Evolutionary conservation across 2,797 vertebrate genomes (phyloP), one percentile per base, ranked within the genome.

Genomic region (Perodicticus potto): DNA sequence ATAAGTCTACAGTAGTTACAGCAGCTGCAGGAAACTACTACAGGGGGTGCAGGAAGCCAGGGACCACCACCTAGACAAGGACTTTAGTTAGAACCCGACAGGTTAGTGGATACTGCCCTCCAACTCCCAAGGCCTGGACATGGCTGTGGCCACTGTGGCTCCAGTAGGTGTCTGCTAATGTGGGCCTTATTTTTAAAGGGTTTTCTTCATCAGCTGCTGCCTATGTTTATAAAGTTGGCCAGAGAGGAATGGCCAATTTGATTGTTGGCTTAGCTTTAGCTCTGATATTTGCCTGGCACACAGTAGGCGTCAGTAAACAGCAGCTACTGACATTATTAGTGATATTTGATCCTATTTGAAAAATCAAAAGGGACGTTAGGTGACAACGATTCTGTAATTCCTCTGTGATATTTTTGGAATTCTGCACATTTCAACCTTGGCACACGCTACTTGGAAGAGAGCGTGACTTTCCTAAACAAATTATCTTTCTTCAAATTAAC

Each of bases 91-190:
- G 0, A 20, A 12, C 32, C 37, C 4, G 40, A 10, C 1, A 5
- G 8, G 2, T 13, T 73, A 23, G 10, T 7, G 11, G 27, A 55
- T 10, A 5, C 22, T 0, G 25, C 11, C 25, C 22, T 12, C 45
- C 23, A 2, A 4, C 74, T 37, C 17, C 1, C 12, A 14, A 37
- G 37, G 32, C 43, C 63, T 0, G 0, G 25, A 27, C 3, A 20
- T 19, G 61, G 32, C 78, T 3, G 3, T 9, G 34, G 67, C 22
- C 11, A 2, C 19, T 1, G 12, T 7, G 6, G 34, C 17, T 57
- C 27, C 20, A 17, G 2, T 1, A 16, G 2, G 8, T 0, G 32
- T 43, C 88, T 53, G 45, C 57, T 37, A 25, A 12, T 5, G 8
- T n/a, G 0, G 13, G 29, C 23, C 14, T 92, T n/a, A 5, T 85